Base-by-base conservation (phyloP, 2,888 invertebrate species). In the Abscondita cerata region DNA sequence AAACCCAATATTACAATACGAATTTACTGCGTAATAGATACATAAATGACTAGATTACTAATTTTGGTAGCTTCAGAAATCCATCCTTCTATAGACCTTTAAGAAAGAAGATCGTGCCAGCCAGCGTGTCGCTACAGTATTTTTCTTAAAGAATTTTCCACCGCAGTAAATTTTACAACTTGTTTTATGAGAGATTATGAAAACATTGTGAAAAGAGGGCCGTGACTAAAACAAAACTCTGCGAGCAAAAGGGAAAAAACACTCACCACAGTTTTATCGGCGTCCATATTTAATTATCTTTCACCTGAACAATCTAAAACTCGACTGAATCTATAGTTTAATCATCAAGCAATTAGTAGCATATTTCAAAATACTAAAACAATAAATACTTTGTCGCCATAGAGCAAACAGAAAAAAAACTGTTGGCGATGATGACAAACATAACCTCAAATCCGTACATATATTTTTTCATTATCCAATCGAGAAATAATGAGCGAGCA, bases 291-390 rank as follows among this genome's bases (percentile, higher is more conserved):
- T 48, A 33, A 56, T 31, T 44, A 55, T 34, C 34, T 55, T 51
- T 34, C 56, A 61, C 53, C 54, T 52, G 31, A 55, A 54, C 57
- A 54, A 52, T 64, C 61, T 54, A 38, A n/a, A 50, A 13, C 48
- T 34, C 62, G 56, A 65, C 53, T 65, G 65, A 63, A 65, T 63
- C 65, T 65, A 65, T 65, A 62, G 12, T 56, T 36, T 53, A 55
- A 53, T 46, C 59, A 61, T 58, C 54, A 62, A 44, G 57, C 25
- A 62, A 65, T 65, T 63, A 65, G 63, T 63, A 65, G 65, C 57
- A 55, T 61, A 64, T 57, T 59, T 62, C 54, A 59, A 59, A 61
- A 63, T 63, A 62, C 63, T 50, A 55, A 62, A 62, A 62, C 55
- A 57, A 58, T 55, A 58, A 44, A 59, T 59, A 25, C 59, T 55